These are phyloP conservation scores for Psilopogon haemacephalus DNA, from an alignment of 2,113 vertebrate species.

Conservation along the genomic window DNA sequence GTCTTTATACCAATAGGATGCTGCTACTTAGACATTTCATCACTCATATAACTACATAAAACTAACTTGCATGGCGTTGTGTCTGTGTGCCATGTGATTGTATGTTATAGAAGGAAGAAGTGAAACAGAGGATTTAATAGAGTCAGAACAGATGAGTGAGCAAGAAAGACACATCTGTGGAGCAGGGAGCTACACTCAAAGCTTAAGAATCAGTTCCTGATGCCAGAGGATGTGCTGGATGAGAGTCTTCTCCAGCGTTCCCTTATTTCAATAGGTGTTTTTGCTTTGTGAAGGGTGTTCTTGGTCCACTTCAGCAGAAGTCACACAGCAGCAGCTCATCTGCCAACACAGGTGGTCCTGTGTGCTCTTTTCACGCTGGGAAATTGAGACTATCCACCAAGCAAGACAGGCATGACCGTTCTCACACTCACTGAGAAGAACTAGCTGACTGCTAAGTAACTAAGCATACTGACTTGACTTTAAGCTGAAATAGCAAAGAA, in stretches of 20 bases:
- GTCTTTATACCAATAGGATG: not conserved
- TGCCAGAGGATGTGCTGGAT: not conserved
- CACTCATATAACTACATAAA: not conserved
- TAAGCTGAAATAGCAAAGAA: not conserved
- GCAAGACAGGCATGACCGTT: not conserved
- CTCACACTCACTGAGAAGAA: not conserved
- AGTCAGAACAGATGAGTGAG: not conserved
- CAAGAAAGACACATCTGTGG: not conserved
- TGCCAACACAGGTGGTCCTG: not conserved
- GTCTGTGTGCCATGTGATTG: not conserved
- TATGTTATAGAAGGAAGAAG: not conserved
- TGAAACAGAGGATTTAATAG: not conserved
- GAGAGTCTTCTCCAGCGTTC: not conserved
- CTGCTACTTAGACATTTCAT: not conserved
- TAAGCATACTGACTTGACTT: not conserved
- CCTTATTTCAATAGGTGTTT: not conserved
- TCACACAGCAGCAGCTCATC: not conserved
- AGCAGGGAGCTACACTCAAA: not conserved
- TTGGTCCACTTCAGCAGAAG: not conserved
- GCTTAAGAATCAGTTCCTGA: not conserved
- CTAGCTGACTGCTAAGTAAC: not conserved
- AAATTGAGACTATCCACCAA: not conserved
- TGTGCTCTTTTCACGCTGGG: not conserved
- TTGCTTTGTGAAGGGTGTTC: not conserved
- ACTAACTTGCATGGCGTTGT: not conserved